These are phyloP conservation scores for Puma concolor DNA, from an alignment of 2,113 vertebrate species.

Conservation along the genomic window DNA sequence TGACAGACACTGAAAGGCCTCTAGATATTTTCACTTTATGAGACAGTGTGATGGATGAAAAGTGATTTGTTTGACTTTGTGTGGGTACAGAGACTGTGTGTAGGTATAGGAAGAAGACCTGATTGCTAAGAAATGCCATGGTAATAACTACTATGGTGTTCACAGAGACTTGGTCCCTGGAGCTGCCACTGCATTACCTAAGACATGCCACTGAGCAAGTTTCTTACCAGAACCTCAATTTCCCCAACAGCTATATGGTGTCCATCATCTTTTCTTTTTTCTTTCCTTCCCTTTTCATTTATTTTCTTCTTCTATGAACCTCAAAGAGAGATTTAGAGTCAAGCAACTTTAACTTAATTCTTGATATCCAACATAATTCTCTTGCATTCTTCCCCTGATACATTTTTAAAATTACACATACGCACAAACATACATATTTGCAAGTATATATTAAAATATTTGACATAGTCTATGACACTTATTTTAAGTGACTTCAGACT, in stretches of 20 bases:
- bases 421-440: neutral
- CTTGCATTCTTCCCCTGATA: neutral
- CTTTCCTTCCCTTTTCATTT: neutral
- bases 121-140: neutral
- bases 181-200: neutral
- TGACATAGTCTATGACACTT: neutral
- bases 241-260: neutral
- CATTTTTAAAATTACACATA: neutral
- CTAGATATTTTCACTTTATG: neutral
- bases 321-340: neutral
- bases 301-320: neutral
- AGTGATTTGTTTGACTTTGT: neutral
- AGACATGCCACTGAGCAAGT: neutral
- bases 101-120: neutral
- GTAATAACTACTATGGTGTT: neutral
- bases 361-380: neutral
- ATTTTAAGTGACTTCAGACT: constrained; percentile 18
- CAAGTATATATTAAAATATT: neutral
- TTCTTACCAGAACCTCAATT: neutral
- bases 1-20: neutral
- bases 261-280: neutral
- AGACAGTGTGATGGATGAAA: neutral
- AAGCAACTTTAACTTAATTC: neutral
- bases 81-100: neutral
- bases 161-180: neutral